Evolutionary conservation across 2,888 invertebrate genomes (phyloP), one percentile per base, ranked within the genome.

Genomic region (Ectemnius cavifrons): DNA sequence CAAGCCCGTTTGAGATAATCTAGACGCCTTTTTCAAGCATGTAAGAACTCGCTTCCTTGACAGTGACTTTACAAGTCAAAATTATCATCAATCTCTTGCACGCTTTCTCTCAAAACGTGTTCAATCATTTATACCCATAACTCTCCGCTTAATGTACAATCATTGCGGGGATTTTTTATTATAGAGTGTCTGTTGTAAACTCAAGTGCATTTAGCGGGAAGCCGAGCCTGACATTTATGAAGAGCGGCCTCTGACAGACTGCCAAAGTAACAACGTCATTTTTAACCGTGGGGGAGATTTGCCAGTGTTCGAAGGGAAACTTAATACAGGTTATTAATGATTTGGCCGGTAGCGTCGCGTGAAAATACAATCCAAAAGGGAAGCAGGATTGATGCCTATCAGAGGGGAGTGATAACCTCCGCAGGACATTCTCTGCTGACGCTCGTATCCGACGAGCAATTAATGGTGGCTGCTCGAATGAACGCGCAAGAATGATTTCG

Each of bases 241-340:
- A 63, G 49, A 23, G 49, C 16, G 37, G 69, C 16, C n/a, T 63
- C 18, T 27, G 27, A 63, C 45, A 56, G 4, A 37, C 8, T 2
- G 20, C 16, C 47, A 56, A 46, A 52, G 23, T 27, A 6, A 28
- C 18, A 60, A 14, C 16, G 14, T 37, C 57, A 59, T 20, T 20
- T 46, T 61, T 61, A 37, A 64, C 18, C 11, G 58, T 23, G 45
- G 37, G 16, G 16, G 18, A 60, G 4, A 23, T 16, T 37, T 37
- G 37, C 37, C 37, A 37, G 37, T 8, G 37, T 37, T 61, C n/a
- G 27, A 14, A 63, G 57, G 14, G n/a, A 60, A 73, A 70, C 64
- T 73, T 52, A 57, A 73, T 73, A 73, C 63, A n/a, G 4, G 18
- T 73, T 64, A 70, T 67, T 70, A 67, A 73, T 64, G 64, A 57